Percentiles rank a stretch among this genome's conserved stretches.
Evolutionary conservation across 2,888 invertebrate species (phyloP).

Genomic region (Bellardia bayeri): DNA sequence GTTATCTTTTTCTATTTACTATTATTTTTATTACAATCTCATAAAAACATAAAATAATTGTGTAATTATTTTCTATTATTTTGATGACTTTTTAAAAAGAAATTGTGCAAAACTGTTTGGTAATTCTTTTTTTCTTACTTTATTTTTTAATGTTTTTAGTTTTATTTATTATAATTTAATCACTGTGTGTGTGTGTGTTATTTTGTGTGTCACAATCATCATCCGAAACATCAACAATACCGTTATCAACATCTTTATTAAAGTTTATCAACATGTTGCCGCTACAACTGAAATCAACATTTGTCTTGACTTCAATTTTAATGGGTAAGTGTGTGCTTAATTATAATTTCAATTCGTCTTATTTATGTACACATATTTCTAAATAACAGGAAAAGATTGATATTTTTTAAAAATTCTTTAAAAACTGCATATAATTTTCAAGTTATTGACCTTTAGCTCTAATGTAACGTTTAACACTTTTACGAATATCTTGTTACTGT

Average conservation of each 20-base stretch:
- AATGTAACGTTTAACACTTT: constrained; percentile 46
- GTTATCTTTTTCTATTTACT: constrained; percentile 1
- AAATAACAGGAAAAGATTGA: neutral
- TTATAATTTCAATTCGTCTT: constrained; percentile 21
- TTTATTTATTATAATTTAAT: constrained; percentile 13
- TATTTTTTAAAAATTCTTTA: constrained; percentile 14
- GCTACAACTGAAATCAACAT: constrained; percentile 68
- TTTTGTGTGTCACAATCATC: constrained; percentile 41
- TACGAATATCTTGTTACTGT: neutral
- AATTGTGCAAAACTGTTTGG: constrained; percentile 12
- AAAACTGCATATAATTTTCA: constrained; percentile 34
- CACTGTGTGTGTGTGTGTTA: neutral
- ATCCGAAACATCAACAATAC: neutral
- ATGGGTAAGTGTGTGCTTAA: constrained; percentile 73
- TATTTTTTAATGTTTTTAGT: constrained; percentile 20
- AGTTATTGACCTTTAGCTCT: constrained; percentile 58
- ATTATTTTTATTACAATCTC: constrained; percentile 20
- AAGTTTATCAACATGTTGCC: constrained; percentile 72
- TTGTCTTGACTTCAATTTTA: constrained; percentile 70
- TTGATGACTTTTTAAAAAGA: neutral
- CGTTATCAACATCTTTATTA: constrained; percentile 32
- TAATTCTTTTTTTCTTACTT: constrained; percentile 21
- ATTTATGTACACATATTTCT: neutral
- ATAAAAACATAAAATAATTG: constrained; percentile 43
- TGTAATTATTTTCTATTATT: constrained; percentile 57